phyloP scores from a whole-genome alignment of 2,113 vertebrate genomes.

The Cebidichthys violaceus region DNA sequence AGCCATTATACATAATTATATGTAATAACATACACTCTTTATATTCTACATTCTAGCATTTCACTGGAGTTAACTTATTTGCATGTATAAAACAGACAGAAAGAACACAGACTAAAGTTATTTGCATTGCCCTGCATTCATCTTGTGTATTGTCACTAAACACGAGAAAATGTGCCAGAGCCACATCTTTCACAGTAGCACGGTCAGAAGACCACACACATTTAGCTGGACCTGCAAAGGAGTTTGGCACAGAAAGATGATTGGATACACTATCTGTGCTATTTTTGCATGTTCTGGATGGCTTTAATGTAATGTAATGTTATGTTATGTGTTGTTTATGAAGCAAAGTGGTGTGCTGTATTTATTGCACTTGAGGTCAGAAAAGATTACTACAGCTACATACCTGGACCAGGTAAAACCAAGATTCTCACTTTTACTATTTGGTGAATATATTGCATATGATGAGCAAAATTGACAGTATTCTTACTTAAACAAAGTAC shows the following conservation, averaged over 20 bases:
- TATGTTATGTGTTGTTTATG: neutral
- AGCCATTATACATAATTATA: constrained; percentile 19
- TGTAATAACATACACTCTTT: constrained; percentile 28
- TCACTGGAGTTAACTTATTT: constrained; percentile 28
- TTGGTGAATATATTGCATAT: neutral
- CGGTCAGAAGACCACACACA: constrained; percentile 49
- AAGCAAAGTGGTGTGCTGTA: neutral
- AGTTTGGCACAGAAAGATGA: constrained; percentile 38
- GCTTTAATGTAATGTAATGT: constrained; percentile 8
- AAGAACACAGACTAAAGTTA: neutral
- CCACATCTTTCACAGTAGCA: constrained; percentile 69
- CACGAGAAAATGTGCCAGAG: constrained; percentile 29
- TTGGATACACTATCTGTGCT: constrained; percentile 3
- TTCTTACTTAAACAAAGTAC: neutral
- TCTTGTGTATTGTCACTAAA: constrained; percentile 38
- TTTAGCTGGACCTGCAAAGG: constrained; percentile 25
- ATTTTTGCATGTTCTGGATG: constrained; percentile 39
- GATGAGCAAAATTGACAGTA: neutral
- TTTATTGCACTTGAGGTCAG: constrained; percentile 14
- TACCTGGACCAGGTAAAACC: neutral
- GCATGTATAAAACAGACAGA: constrained; percentile 34
- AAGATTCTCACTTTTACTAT: neutral
- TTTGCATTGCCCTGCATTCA: constrained; percentile 69
- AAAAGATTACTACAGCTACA: neutral
- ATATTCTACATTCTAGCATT: constrained; percentile 52